Evolutionary conservation across 2,113 vertebrate genomes (phyloP), one percentile per base, ranked within the genome.

Genomic region (Capreolus pygargus): DNA sequence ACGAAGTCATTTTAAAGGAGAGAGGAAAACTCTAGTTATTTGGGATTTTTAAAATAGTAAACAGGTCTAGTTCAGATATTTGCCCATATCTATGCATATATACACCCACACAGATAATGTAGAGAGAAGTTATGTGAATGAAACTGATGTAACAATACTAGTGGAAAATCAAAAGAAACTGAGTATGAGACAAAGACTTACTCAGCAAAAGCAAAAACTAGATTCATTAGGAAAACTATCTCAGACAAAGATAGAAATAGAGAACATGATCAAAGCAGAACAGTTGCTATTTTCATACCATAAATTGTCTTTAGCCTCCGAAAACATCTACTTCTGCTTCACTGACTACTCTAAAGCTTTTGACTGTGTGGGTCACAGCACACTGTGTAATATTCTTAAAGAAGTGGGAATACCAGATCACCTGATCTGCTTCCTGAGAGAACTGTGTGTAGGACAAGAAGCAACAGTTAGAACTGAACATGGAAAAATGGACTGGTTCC

Each of bases 61-160:
- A 28, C 11, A 76, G 23, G 16, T 3, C 9, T 39, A 19, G 3
- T 74, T 74, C 6, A 61, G 39, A 28, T 58, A 89, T 64, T 91
- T 50, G 27, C 43, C 70, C 4, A 1, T 58, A 25, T 28, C 4
- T 50, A 25, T 21, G 7, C 55, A 30, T 9, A 15, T 21, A 27
- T 3, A 61, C 2, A 43, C 6, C 9, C 4, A 61, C 1, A 3
- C 3, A 89, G 78, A n/a, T 15, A 67, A 64, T 0, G 5, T 52
- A 74, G 58, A 89, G 23, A 28, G 33, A 7, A 25, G 2, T 33
- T 57, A 45, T 33, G 0, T 58, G 21, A 52, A 50, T 76, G 4
- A 55, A 85, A 74, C 11, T 52, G 30, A 82, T 47, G 1, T 30
- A 43, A 74, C 2, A 90, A 17, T 36, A 36, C 4, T 4, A 55